Base-by-base conservation (phyloP, 1,140 invertebrate genomes). In the Aphelinus certus region DNA sequence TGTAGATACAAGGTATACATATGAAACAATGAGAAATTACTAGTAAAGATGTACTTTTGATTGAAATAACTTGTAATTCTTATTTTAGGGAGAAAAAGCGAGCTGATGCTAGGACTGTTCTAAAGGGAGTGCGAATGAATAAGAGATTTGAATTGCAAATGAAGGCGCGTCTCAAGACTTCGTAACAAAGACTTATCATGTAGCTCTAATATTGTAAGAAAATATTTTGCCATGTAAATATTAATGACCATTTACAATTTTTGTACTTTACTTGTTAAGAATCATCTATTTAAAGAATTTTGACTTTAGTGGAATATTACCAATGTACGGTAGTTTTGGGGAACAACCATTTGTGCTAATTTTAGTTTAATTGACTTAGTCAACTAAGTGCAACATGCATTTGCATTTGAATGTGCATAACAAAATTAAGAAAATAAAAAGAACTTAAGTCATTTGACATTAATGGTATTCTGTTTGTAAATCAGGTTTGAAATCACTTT, bases 81-180 rank as follows among this genome's bases (percentile, higher is more conserved):
- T 64, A 43, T 73, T 80, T 69, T 42, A 82, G 83, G 0, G 83
- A 86, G 1, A 87, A 83, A 66, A 81, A 79, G 42, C 84, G 87
- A 73, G 83, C 85, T 3, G 83, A 88, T 53, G 88, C 81, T 51
- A 83, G 89, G 68, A 86, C 84, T 3, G 75, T 88, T 2, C 87
- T 92, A 1, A 89, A 89, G 47, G 91, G 91, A 2, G 91, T 93
- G 0, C 85, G 92, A 9, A 90, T 89, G 1, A 93, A 93, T 85
- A 86, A 91, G 48, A 86, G 92, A n/a, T 93, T 93, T 76, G 91
- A 92, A 70, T 78, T 93, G 48, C 89, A 91, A 79, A 93, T 92
- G 92, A 84, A 89, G 60, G 78, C 83, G 60, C 86, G 88, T 42
- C 86, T 84, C 42, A n/a, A 83, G 47, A 78, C 75, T 9, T 56